Evolutionary conservation across 30 jellyfish, hydroid and myxozoan species (phyloP).

Genomic region (Turritopsis rubra): DNA sequence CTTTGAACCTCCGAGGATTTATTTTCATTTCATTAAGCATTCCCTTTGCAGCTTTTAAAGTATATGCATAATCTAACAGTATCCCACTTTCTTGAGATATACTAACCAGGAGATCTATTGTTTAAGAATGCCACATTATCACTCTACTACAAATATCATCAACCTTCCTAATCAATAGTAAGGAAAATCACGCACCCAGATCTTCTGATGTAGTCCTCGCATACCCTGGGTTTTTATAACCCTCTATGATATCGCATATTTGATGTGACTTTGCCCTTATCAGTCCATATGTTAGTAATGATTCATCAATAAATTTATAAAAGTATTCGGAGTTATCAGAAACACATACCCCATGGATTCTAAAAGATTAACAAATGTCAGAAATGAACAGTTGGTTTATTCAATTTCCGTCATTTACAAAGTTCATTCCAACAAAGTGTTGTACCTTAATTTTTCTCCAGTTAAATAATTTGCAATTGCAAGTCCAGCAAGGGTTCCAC

Average conservation of each 20-base stretch:
- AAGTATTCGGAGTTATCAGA: constrained; percentile 61
- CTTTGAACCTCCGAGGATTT: constrained; percentile 65
- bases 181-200: constrained; percentile 42
- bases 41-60: constrained; percentile 65
- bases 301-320: constrained; percentile 40
- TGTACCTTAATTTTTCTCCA: constrained; percentile 27
- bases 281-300: constrained; percentile 37
- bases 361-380: constrained; percentile 13
- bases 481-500: constrained; percentile 69
- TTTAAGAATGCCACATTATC: no score
- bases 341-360: constrained; percentile 71
- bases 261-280: constrained; percentile 43
- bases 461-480: constrained; percentile 66
- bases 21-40: constrained; percentile 57
- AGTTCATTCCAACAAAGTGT: background rate
- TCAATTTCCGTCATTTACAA: no score
- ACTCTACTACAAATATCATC: no score
- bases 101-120: constrained; percentile 47
- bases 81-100: constrained; percentile 67
- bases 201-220: constrained; percentile 78
- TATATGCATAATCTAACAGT: constrained; percentile 58
- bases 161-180: no score
- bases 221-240: constrained; percentile 62
- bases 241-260: constrained; percentile 57
- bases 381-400: no score